Conservation (phyloP, 2,888 invertebrate genomes). For the Cephus sareptanus region DNA sequence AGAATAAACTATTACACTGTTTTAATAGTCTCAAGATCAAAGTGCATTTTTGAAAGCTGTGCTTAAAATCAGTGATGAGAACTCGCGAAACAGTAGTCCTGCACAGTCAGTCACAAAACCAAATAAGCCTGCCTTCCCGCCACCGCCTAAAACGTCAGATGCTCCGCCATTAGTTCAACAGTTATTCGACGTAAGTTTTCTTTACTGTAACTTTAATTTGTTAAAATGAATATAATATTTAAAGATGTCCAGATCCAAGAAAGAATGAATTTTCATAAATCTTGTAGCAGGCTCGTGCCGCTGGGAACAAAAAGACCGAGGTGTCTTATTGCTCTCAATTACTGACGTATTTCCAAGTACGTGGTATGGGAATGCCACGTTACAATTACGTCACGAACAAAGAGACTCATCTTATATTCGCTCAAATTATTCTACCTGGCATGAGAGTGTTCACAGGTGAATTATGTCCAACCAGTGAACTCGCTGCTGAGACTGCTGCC, state of each 20-base stretch:
- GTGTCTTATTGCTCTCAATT: conserved; percentile 59
- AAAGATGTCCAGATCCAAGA: not conserved
- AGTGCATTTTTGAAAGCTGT: conserved; percentile 61
- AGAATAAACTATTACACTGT: not conserved
- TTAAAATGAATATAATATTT: not conserved
- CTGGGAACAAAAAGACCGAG: conserved; percentile 34
- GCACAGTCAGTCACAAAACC: conserved; percentile 26
- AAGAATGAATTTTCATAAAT: conserved; percentile 7
- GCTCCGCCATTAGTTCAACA: conserved; percentile 62
- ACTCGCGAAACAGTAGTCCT: conserved; percentile 35
- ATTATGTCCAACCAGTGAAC: conserved; percentile 63
- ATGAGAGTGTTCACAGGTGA: conserved; percentile 67
- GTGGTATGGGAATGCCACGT: conserved; percentile 65
- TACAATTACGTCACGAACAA: conserved; percentile 64
- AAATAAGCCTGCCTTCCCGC: conserved; percentile 37
- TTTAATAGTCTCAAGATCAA: conserved; percentile 53
- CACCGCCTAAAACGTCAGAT: conserved; percentile 42
- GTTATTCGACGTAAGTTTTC: conserved; percentile 58
- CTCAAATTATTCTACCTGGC: conserved; percentile 67
- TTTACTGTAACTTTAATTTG: not conserved
- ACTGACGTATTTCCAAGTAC: conserved; percentile 64
- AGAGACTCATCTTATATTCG: conserved; percentile 55
- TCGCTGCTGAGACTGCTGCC: conserved; percentile 68
- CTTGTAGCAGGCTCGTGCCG: conserved; percentile 54
- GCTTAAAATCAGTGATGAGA: conserved; percentile 58